Base-by-base conservation (phyloP, 1,140 invertebrate genomes). In the Melipona quadrifasciata region DNA sequence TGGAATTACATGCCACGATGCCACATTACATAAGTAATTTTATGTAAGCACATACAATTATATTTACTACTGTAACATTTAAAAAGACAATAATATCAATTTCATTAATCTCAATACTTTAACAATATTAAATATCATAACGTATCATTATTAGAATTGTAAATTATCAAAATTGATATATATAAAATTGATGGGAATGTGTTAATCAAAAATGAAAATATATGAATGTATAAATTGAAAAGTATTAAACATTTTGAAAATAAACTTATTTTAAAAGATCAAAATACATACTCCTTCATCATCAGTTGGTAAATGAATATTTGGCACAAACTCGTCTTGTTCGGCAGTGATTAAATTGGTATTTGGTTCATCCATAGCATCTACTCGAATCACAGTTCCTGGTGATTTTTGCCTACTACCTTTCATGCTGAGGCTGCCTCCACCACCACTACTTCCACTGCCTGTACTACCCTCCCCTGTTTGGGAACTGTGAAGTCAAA, bases 381-480 rank as follows among this genome's bases (percentile, higher is more conserved):
- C 94, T 11, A 91, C 89, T 17, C 94, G 92, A 53, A 90, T 91
- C 86, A 93, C 86, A 79, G 92, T 93, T 84, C 93, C 93, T 85
- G 94, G 94, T 85, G 94, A 95, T 91, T 93, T 93, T 87, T 94
- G 94, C 87, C 94, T 90, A 75, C 64, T 88, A 57, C 83, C 80
- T 74, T 86, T 87, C 79, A 89, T 91, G 79, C 79, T 91, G 79
- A 92, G 87, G 58, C 91, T 93, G 87, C 92, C 91, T 39, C 87
- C 90, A 53, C 78, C 82, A 80, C 81, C 90, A 79, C 87, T 90
- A 65, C 91, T 91, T 61, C 90, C 91, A 78, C 91, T 91, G 58
- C 91, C 91, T 80, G 93, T 94, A 86, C 93, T 93, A 86, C 92
- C 93, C 92, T 93, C 94, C 68, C 93, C 92, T 85, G 93, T 93